phyloP scores from a whole-genome alignment of 1,140 invertebrate genomes.

The Bombus vancouverensis region DNA sequence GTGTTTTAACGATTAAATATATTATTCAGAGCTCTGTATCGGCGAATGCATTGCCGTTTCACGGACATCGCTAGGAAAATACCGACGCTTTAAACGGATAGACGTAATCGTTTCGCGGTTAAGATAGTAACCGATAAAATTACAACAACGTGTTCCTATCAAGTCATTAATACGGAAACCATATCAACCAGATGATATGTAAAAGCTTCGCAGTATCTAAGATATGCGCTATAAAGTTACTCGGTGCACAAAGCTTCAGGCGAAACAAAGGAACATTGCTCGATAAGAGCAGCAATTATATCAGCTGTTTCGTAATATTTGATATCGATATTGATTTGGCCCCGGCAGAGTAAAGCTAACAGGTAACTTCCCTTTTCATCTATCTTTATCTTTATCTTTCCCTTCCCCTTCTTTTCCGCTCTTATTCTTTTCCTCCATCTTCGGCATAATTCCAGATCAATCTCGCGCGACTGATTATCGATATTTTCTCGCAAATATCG shows the following conservation, averaged over 20 bases:
- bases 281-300: background rate
- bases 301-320: too few species aligned
- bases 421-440: background rate
- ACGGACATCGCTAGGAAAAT: background rate
- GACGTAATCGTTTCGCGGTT: background rate
- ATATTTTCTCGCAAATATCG: too few species aligned
- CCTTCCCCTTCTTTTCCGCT: too few species aligned
- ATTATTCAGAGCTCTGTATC: too few species aligned
- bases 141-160: background rate
- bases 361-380: too few species aligned
- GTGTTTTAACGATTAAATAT: too few species aligned
- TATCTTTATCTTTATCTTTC: too few species aligned
- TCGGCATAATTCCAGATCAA: background rate
- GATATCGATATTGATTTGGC: too few species aligned
- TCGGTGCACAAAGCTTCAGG: background rate
- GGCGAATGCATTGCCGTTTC: background rate
- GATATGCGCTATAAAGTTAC: background rate
- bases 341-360: too few species aligned
- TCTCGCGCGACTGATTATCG: background rate
- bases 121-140: background rate
- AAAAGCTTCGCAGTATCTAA: background rate
- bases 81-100: background rate
- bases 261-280: background rate
- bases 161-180: background rate
- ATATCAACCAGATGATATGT: too few species aligned